Conservation (phyloP, 2,113 vertebrate species). For the Notothenia rossii region DNA sequence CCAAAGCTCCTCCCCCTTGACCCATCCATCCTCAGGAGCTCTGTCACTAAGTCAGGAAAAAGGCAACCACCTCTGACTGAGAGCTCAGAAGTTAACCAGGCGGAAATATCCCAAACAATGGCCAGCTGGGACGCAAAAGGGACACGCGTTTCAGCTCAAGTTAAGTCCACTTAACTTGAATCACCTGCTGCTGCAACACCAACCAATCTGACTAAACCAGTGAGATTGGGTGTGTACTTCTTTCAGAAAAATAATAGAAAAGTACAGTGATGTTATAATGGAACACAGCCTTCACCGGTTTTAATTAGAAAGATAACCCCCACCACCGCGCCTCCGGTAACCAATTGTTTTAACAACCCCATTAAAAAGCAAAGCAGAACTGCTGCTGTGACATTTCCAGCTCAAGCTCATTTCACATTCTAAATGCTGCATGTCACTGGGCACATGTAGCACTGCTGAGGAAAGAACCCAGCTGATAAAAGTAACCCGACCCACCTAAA, state of each 20-base stretch:
- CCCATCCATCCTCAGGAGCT: conserved; percentile 64
- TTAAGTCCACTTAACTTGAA: conserved; percentile 29
- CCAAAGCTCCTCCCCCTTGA: conserved; percentile 63
- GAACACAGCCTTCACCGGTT: conserved; percentile 5
- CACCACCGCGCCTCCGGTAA: not conserved
- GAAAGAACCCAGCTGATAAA: conserved; percentile 51
- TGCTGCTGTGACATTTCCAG: conserved; percentile 24
- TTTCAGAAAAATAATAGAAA: conserved; percentile 14
- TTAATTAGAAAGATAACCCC: conserved; percentile 10
- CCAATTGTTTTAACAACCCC: conserved; percentile 51
- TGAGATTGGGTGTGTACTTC: not conserved
- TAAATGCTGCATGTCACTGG: conserved; percentile 38
- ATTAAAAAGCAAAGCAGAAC: conserved; percentile 33
- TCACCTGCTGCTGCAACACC: conserved; percentile 43
- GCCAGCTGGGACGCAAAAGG: conserved; percentile 76
- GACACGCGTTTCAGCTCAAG: conserved; percentile 42
- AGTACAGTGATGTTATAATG: conserved; percentile 5
- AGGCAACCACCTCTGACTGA: conserved; percentile 65
- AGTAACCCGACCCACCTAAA: conserved; percentile 53
- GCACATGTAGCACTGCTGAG: conserved; percentile 42
- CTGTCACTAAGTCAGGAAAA: conserved; percentile 72
- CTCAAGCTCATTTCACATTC: conserved; percentile 39
- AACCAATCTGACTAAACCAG: conserved; percentile 15
- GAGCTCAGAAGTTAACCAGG: conserved; percentile 78
- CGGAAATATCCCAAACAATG: conserved; percentile 81